Conservation (phyloP, 2,797 vertebrate genomes). For the Phalanger gymnotis region DNA sequence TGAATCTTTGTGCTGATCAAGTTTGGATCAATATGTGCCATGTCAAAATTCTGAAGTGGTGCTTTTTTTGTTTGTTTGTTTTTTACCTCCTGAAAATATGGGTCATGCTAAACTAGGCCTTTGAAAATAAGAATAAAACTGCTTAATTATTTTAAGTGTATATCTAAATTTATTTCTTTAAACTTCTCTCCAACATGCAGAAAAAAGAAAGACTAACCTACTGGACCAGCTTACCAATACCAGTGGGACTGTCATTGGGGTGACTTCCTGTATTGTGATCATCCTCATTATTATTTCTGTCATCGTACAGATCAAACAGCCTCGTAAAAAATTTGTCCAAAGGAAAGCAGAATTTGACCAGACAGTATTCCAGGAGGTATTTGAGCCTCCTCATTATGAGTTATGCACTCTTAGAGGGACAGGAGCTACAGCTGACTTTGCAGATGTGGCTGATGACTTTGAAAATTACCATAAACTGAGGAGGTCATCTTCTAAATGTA, state of each 20-base stretch:
- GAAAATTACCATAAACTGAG: conserved; percentile 96
- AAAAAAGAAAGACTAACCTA: conserved; percentile 96
- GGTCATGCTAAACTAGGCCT: neutral
- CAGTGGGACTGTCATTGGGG: conserved; percentile 96
- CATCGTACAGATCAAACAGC: conserved; percentile 98
- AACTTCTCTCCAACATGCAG: conserved; percentile 81
- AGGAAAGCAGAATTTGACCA: conserved; percentile 97
- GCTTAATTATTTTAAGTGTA: neutral
- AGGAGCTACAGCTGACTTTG: conserved; percentile 92
- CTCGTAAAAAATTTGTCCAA: conserved; percentile 97
- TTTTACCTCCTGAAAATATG: neutral
- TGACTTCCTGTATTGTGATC: conserved; percentile 97
- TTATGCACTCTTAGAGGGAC: conserved; percentile 94
- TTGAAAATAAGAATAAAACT: neutral
- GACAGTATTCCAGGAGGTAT: conserved; percentile 98
- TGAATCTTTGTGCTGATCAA: neutral
- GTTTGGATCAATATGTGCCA: neutral
- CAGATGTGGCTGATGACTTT: conserved; percentile 96
- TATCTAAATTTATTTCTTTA: neutral
- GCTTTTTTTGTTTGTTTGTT: neutral
- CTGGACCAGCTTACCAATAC: conserved; percentile 99
- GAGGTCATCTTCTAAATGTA: conserved; percentile 95
- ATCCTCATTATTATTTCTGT: conserved; percentile 96
- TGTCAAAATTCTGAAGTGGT: neutral
- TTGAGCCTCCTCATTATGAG: conserved; percentile 98